Base-by-base conservation (phyloP, 1,140 invertebrate species). In the Lysiphlebus fabarum region DNA sequence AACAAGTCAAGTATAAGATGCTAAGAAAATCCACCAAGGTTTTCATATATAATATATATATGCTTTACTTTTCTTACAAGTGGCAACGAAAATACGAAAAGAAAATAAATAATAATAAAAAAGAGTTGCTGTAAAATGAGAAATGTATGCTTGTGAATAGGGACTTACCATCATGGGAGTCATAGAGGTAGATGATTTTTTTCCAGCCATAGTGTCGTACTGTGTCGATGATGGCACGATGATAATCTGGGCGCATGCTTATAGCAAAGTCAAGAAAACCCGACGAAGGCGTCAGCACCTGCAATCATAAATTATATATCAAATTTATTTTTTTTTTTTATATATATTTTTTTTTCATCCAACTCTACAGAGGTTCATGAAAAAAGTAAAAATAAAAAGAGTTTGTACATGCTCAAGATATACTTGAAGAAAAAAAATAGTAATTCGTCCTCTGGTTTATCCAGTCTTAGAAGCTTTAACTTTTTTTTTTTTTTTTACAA, bases 181-280 rank as follows among this genome's bases (percentile, higher is more conserved):
- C 92, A 75, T 96, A 97, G 58, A 98, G 83, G 81, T 95, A 98
- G 72, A 96, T 92, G 68, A 98, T 91, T 72, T 90, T 90, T 65
- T 87, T 87, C 94, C 95, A 98, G 47, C 88, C 87, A 74, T 96
- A 96, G 76, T 92, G 89, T 62, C 87, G 82, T 64, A 97, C 93
- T 26, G 93, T 91, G 80, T 96, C 94, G 65, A 96, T 89, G 69
- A 98, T 90, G 42, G 94, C 94, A 67, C 88, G 87, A 77, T 96
- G 92, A 79, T 96, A 96, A 78, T 95, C 90, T n/a, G 95, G 95
- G 50, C 92, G 82, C 90, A 98, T 91, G 72, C 91, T 93, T 68
- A 94, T 90, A 41, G 92, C 92, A 74, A 90, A 93, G 78, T 94
- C 91, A 69, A 92, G 81, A 66, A 89, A 86, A 43, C 90, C 90